These are phyloP conservation scores for Limosa lapponica DNA, from an alignment of 2,797 vertebrate species.

Conservation along the genomic window DNA sequence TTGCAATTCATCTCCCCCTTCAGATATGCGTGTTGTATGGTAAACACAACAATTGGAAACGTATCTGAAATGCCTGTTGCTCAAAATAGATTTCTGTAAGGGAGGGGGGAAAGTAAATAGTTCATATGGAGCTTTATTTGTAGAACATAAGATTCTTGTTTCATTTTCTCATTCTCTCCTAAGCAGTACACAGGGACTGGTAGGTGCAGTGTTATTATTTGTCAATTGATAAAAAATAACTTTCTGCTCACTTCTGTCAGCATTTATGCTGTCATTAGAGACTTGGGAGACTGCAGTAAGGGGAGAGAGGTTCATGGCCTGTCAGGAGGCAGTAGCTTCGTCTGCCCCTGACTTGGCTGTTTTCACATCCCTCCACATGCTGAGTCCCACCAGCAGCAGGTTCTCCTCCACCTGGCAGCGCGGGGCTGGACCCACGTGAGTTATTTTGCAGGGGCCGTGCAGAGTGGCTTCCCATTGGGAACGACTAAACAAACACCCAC, in stretches of 20 bases:
- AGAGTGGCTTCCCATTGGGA: neutral
- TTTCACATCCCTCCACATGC: neutral
- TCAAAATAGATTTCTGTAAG: neutral
- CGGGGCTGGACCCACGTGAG: neutral
- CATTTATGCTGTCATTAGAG: neutral
- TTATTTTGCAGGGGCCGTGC: neutral
- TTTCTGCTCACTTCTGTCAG: neutral
- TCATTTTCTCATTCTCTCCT: neutral
- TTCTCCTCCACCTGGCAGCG: neutral
- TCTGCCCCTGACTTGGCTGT: neutral
- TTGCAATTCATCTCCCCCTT: neutral
- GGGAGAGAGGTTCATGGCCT: neutral
- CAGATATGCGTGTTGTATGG: neutral
- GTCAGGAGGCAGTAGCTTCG: neutral
- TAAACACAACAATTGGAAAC: neutral
- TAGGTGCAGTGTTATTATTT: neutral
- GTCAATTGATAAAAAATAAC: neutral
- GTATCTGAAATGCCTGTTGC: neutral
- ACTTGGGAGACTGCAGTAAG: neutral
- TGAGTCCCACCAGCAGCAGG: neutral
- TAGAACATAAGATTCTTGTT: neutral
- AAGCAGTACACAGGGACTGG: neutral
- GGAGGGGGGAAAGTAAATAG: neutral
- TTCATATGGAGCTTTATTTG: neutral
- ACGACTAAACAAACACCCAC: neutral